Percentiles rank a stretch among this genome's conserved stretches.
Evolutionary conservation across 2,113 vertebrate genomes (phyloP).

Genomic region (Xyrauchen texanus): DNA sequence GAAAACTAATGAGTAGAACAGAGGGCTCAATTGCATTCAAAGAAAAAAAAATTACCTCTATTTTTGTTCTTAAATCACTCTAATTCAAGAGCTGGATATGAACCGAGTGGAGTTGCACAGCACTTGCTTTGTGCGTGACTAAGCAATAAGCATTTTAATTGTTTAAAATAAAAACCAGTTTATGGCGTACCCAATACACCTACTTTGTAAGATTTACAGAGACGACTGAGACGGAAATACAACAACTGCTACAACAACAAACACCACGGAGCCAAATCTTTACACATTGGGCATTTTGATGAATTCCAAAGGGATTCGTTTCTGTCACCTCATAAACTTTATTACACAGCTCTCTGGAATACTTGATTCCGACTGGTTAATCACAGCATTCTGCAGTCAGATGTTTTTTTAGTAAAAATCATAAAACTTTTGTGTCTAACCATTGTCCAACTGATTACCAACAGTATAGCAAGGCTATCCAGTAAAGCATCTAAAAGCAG

Average conservation of each 20-base stretch:
- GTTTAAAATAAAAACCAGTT: neutral
- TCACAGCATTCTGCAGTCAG: no score
- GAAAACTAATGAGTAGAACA: conserved; percentile 39
- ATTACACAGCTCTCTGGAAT: neutral
- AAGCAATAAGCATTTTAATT: conserved; percentile 13
- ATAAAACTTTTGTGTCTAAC: no score
- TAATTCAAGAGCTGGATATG: conserved; percentile 19
- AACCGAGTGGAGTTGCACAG: conserved; percentile 7
- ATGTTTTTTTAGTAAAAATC: no score
- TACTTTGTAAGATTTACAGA: conserved; percentile 4
- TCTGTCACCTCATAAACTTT: no score
- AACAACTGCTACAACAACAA: neutral
- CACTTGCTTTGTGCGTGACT: conserved; percentile 4
- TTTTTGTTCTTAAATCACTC: neutral
- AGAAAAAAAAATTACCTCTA: neutral
- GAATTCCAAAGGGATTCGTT: neutral
- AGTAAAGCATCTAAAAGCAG: no score
- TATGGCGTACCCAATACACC: neutral
- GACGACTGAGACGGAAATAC: neutral
- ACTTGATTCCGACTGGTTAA: no score
- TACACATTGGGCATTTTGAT: neutral
- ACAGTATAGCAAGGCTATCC: no score
- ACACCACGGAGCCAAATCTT: neutral
- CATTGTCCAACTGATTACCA: no score
- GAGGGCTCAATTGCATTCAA: conserved; percentile 25